phyloP scores from a whole-genome alignment of 2,797 vertebrate species.

The Hapalemur alaotrensis region DNA sequence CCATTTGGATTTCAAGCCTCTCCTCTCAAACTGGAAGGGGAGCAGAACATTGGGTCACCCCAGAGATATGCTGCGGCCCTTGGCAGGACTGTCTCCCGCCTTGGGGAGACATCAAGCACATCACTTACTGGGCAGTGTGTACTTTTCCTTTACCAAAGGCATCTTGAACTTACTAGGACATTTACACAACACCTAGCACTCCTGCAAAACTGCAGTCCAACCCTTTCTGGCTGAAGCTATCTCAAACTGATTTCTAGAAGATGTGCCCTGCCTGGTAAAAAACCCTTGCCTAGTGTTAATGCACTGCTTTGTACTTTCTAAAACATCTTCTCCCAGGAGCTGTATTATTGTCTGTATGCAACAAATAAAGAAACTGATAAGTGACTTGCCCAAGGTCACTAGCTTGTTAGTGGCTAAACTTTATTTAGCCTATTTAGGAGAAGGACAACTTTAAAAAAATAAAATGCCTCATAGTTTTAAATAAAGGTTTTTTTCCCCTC shows the following conservation, averaged over 20 bases:
- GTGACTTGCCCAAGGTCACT: background rate
- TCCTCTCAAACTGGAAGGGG: constrained; percentile 57
- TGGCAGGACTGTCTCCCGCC: constrained; percentile 15
- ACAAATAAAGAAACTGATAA: background rate
- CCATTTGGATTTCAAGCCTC: constrained; percentile 79
- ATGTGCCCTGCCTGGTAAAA: background rate
- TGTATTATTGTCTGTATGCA: background rate
- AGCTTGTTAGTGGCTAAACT: background rate
- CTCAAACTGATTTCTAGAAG: background rate
- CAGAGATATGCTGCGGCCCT: constrained; percentile 12
- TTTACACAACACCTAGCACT: constrained; percentile 58
- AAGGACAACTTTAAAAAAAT: constrained; percentile 11
- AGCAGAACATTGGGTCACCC: constrained; percentile 40
- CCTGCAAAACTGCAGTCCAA: constrained; percentile 2
- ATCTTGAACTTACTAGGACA: constrained; percentile 49
- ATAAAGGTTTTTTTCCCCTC: background rate
- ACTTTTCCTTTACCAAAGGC: constrained; percentile 64
- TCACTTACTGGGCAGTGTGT: constrained; percentile 47
- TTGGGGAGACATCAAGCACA: constrained; percentile 46
- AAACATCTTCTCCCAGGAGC: background rate
- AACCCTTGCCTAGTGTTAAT: background rate
- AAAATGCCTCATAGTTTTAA: background rate
- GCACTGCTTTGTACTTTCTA: background rate
- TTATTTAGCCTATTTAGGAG: background rate
- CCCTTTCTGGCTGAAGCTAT: background rate